A percentile compares a stretch with the other conserved stretches of the same genome.
Evolutionary conservation across 2,113 vertebrate species (phyloP).

Genomic region (Campylomormyrus numenius): DNA sequence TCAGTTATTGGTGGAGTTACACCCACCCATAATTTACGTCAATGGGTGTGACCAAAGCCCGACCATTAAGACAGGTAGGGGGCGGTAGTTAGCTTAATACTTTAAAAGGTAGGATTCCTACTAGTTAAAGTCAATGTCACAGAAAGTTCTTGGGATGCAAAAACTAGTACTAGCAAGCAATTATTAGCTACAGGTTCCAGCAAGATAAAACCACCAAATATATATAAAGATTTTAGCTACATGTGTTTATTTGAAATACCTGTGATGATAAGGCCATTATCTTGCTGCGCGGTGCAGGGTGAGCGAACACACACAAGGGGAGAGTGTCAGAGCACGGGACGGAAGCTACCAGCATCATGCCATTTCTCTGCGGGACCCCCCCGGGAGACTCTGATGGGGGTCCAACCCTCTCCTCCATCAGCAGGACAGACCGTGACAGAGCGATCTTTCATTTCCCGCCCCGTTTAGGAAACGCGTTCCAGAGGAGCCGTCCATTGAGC

Average conservation of each 20-base stretch:
- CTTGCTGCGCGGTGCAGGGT: not conserved
- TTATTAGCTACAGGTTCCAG: not conserved
- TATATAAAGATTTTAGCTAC: not conserved
- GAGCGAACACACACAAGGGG: not conserved
- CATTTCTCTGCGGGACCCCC: not conserved
- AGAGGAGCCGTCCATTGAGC: not conserved
- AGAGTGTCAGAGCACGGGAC: not conserved
- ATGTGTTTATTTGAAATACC: not conserved
- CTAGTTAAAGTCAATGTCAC: not conserved
- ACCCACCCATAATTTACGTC: not conserved
- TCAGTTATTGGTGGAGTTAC: too few relatives aligned
- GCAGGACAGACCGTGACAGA: not conserved
- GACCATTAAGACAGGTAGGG: not conserved
- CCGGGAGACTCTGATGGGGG: not conserved
- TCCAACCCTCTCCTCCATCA: not conserved
- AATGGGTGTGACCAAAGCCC: too few relatives aligned
- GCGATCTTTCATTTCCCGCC: not conserved
- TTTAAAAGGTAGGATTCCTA: not conserved
- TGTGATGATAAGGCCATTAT: not conserved
- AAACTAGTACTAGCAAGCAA: not conserved
- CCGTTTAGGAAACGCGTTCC: not conserved
- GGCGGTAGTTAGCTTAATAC: not conserved
- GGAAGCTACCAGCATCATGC: not conserved
- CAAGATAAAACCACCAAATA: not conserved
- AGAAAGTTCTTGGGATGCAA: not conserved